Base-by-base conservation (phyloP, 2,797 vertebrate species). In the Fringilla coelebs region DNA sequence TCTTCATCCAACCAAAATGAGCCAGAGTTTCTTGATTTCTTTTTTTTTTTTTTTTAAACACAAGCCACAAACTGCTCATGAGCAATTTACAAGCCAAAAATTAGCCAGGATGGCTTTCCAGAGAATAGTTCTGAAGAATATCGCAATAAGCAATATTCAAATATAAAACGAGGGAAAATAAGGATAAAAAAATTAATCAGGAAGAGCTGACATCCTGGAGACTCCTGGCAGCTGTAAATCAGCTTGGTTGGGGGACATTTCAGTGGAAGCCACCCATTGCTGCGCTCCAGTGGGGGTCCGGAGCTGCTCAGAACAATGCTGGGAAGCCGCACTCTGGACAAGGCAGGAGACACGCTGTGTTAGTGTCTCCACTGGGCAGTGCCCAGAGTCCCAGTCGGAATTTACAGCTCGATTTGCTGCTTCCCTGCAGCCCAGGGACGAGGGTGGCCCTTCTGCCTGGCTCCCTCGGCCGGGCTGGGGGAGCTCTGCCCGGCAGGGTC, bases 151-250 rank as follows among this genome's bases (percentile, higher is more conserved):
- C 81, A 93, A 83, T 90, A 93, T 86, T 95, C 93, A 85, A 96
- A 94, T 94, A 90, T 96, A 94, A 96, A 96, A 90, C 3, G 28
- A 87, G 95, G 95, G 94, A 96, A 97, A 97, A 97, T 96, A 95
- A 97, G 95, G 94, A 97, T 97, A 97, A 96, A 96, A 97, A 96
- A 90, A 96, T 97, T 93, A 96, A 96, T 97, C 96, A 96, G 94
- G 86, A 96, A 90, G 95, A 96, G 95, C 93, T 97, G 96, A 96
- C 96, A 96, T 95, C 90, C 92, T 89, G 65, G 92, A 96, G 95
- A 94, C 94, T 97, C 95, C 95, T 96, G 92, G 92, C 92, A 94
- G 86, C 92, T 18, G 8, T 97, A 97, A 96, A 96, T 96, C 94
- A 96, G 94, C 84, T 68, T 57, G 68, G 90, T 92, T 94, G 75